phyloP scores from a whole-genome alignment of 1,140 invertebrate genomes.

The Tetramorium alpestre region DNA sequence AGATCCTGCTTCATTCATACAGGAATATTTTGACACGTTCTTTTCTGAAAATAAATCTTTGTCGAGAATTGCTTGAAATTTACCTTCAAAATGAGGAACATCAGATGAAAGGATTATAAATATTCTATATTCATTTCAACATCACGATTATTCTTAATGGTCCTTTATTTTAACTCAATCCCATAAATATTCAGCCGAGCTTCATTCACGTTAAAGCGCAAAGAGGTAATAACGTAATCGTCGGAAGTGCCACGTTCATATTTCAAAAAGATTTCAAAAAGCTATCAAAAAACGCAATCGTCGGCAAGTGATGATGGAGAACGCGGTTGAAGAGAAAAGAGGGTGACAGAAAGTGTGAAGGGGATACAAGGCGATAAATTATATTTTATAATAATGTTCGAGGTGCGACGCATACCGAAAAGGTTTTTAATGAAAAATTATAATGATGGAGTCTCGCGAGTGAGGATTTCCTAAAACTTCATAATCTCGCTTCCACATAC shows the following conservation, averaged over 20 bases:
- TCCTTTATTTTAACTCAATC: neutral
- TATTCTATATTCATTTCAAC: slow-evolving; percentile 4
- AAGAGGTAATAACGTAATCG: slow-evolving; percentile 17
- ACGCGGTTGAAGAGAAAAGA: neutral
- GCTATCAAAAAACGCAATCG: neutral
- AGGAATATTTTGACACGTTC: neutral
- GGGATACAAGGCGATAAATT: neutral
- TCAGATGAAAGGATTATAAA: slow-evolving; percentile 12
- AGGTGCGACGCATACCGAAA: neutral
- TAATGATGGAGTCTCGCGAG: slow-evolving; percentile 15
- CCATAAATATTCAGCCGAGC: slow-evolving; percentile 8
- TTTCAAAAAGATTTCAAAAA: neutral
- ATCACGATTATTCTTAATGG: neutral
- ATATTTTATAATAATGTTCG: neutral
- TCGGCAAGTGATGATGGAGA: neutral
- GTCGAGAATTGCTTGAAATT: neutral
- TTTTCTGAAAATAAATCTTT: neutral
- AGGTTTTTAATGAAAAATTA: slow-evolving; percentile 4
- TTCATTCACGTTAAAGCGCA: neutral
- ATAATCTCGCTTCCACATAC: neutral
- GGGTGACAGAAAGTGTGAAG: neutral
- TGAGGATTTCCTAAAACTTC: neutral
- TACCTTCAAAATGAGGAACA: neutral
- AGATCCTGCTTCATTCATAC: neutral
- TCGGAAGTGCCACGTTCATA: neutral